These are phyloP conservation scores for Nezara viridula DNA, from an alignment of 2,888 invertebrate species.

Conservation along the genomic window DNA sequence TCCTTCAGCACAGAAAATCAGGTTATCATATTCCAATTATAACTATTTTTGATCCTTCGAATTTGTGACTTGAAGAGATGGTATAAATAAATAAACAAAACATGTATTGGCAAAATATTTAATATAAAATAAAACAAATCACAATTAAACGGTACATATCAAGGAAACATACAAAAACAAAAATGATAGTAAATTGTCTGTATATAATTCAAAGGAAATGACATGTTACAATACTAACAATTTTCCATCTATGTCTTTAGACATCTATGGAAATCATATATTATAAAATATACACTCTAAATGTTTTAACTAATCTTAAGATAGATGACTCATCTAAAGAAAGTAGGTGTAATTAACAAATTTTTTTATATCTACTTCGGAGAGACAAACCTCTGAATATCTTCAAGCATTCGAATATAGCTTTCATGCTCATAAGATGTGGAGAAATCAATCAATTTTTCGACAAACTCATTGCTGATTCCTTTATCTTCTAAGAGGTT, in stretches of 20 bases:
- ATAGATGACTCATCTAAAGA: slow-evolving; percentile 25
- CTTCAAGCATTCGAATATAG: slow-evolving; percentile 90
- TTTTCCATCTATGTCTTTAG: background rate
- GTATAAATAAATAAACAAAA: background rate
- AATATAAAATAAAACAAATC: slow-evolving; percentile 48
- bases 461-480: slow-evolving; percentile 91
- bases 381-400: slow-evolving; percentile 87
- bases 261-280: slow-evolving; percentile 19
- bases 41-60: background rate
- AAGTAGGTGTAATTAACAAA: slow-evolving; percentile 17
- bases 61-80: background rate
- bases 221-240: slow-evolving; percentile 9
- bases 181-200: background rate
- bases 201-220: slow-evolving; percentile 29
- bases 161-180: slow-evolving; percentile 29
- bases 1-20: no score
- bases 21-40: background rate
- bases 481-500: slow-evolving; percentile 97
- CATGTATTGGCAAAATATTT: slow-evolving; percentile 38
- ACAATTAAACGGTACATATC: slow-evolving; percentile 33
- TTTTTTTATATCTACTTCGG: slow-evolving; percentile 69
- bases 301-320: slow-evolving; percentile 38
- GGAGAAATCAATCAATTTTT: slow-evolving; percentile 88
- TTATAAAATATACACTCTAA: slow-evolving; percentile 41
- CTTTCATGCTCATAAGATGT: slow-evolving; percentile 94